A percentile compares a stretch with the other conserved stretches of the same genome.
Conservation (phyloP, 2,113 vertebrate species). For the Callorhinus ursinus region DNA sequence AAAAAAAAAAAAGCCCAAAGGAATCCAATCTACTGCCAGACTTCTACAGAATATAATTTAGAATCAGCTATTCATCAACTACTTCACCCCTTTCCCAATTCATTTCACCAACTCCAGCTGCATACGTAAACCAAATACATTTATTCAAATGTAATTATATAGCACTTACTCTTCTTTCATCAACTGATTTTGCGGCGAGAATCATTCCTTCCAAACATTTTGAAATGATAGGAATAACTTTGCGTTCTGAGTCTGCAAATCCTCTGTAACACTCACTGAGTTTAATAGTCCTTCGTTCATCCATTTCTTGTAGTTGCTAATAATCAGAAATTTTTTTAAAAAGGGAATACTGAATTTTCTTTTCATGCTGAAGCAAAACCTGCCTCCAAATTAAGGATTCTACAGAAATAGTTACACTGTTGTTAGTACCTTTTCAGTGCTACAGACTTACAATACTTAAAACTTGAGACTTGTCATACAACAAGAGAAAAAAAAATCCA, state of each 20-base stretch:
- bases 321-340: constrained; percentile 62
- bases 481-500: background rate
- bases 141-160: constrained; percentile 19
- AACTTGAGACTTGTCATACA: background rate
- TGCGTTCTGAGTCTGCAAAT: constrained; percentile 97
- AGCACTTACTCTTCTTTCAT: constrained; percentile 92
- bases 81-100: constrained; percentile 16
- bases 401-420: background rate
- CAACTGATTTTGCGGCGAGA: constrained; percentile 96
- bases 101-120: constrained; percentile 12
- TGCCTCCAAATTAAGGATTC: background rate
- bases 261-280: constrained; percentile 96
- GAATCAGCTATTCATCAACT: background rate
- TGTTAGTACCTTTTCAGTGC: constrained; percentile 14
- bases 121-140: background rate
- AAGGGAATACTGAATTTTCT: constrained; percentile 47
- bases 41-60: constrained; percentile 33
- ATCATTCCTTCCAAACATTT: constrained; percentile 99
- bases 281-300: constrained; percentile 95
- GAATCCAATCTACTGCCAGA: background rate
- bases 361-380: constrained; percentile 60
- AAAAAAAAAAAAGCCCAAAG: background rate
- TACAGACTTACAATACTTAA: constrained; percentile 1
- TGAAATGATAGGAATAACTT: constrained; percentile 96
- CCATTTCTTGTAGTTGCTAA: constrained; percentile 99